These are phyloP conservation scores for Dicyrtoma fusca DNA, from an alignment of 2,888 invertebrate genomes.

Conservation along the genomic window DNA sequence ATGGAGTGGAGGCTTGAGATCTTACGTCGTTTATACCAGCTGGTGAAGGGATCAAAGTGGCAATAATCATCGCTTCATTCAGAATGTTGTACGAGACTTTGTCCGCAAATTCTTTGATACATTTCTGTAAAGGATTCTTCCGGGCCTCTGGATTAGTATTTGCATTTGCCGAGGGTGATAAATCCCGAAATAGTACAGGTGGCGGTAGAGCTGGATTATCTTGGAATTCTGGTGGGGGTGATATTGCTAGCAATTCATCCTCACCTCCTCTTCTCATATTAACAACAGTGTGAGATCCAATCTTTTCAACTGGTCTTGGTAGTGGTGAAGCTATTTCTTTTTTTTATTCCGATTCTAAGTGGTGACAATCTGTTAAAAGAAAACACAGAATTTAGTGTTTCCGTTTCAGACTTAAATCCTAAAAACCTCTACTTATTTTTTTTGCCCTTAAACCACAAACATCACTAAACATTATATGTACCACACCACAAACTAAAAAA, in stretches of 20 bases:
- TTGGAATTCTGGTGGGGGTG: constrained; percentile 85
- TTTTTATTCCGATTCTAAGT: too few species aligned
- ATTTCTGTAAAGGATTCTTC: constrained; percentile 28
- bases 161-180: constrained; percentile 30
- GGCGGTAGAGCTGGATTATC: constrained; percentile 59
- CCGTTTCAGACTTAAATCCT: too few species aligned
- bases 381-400: too few species aligned
- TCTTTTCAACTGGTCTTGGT: too few species aligned
- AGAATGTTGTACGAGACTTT: constrained; percentile 52
- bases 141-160: neutral
- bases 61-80: constrained; percentile 54
- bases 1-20: constrained; percentile 37
- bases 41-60: constrained; percentile 45
- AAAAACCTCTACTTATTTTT: too few species aligned
- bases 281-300: neutral
- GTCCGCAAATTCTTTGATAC: constrained; percentile 48
- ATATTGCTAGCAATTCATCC: constrained; percentile 65
- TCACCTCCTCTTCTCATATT: constrained; percentile 54
- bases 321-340: too few species aligned
- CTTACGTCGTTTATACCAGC: constrained; percentile 32
- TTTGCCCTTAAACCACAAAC: too few species aligned
- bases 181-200: constrained; percentile 51
- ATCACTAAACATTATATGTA: too few species aligned
- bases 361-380: too few species aligned
- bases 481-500: too few species aligned